A percentile compares a stretch with the other conserved stretches of the same genome.
Conservation (phyloP, 2,113 vertebrate genomes). For the Balaenoptera acutorostrata region DNA sequence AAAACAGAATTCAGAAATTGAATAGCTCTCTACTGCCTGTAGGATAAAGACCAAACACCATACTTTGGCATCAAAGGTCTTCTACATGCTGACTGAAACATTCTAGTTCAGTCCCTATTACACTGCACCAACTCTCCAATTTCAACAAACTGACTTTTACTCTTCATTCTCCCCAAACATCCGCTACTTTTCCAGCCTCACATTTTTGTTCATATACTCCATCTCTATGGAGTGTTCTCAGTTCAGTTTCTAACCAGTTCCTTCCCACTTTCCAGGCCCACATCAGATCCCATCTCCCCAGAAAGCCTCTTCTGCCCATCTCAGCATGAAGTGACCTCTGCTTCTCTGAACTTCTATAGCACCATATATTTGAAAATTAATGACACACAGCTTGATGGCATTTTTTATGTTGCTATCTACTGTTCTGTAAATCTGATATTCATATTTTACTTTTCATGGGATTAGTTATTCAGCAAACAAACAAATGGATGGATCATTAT, state of each 20-base stretch:
- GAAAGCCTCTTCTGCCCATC: background rate
- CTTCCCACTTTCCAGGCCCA: background rate
- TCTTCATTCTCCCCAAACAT: background rate
- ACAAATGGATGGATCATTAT: background rate
- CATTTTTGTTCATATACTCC: background rate
- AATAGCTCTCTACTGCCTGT: background rate
- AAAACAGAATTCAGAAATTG: background rate
- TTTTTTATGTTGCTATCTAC: background rate
- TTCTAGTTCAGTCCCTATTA: background rate
- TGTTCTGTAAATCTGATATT: background rate
- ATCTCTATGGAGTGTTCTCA: background rate
- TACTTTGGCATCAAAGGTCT: background rate
- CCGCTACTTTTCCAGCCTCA: background rate
- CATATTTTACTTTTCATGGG: background rate
- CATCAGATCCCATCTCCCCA: background rate
- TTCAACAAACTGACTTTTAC: background rate
- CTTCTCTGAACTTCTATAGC: background rate
- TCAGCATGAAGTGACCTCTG: background rate
- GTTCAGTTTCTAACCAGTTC: background rate
- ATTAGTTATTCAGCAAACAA: background rate
- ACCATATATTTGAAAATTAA: background rate
- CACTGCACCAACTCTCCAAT: background rate
- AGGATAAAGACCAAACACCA: background rate
- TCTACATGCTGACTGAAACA: background rate
- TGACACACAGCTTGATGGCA: background rate